Evolutionary conservation across 2,113 vertebrate genomes (phyloP).

Genomic region (Brevimyrus niger): DNA sequence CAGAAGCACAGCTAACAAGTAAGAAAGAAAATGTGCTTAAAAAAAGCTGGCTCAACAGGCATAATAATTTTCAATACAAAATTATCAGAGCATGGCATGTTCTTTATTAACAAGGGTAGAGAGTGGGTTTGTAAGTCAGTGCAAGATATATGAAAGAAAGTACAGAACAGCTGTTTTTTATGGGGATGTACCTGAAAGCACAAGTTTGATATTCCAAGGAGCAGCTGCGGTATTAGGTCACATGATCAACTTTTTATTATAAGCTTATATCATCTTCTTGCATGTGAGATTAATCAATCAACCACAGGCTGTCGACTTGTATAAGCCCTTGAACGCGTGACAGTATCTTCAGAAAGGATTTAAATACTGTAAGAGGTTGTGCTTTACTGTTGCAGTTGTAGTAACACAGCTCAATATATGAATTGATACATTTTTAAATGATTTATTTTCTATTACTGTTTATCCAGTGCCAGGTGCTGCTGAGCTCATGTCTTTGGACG

Average conservation of each 20-base stretch:
- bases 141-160: neutral
- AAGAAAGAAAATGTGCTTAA: neutral
- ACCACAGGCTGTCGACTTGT: neutral
- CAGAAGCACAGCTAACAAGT: neutral
- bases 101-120: neutral
- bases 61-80: conserved; percentile 7
- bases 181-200: neutral
- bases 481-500: neutral
- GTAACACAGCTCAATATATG: neutral
- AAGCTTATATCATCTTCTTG: neutral
- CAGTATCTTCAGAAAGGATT: neutral
- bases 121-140: neutral
- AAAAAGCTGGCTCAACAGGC: conserved; percentile 2
- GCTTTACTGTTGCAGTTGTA: neutral
- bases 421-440: neutral
- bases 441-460: neutral
- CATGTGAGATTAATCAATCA: neutral
- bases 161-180: neutral
- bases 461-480: neutral
- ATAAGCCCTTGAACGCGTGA: neutral
- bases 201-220: neutral
- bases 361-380: neutral
- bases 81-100: conserved; percentile 18
- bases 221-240: neutral
- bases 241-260: neutral